Base-by-base conservation (phyloP, 2,797 vertebrate species). In the Phoeniculus purpureus region DNA sequence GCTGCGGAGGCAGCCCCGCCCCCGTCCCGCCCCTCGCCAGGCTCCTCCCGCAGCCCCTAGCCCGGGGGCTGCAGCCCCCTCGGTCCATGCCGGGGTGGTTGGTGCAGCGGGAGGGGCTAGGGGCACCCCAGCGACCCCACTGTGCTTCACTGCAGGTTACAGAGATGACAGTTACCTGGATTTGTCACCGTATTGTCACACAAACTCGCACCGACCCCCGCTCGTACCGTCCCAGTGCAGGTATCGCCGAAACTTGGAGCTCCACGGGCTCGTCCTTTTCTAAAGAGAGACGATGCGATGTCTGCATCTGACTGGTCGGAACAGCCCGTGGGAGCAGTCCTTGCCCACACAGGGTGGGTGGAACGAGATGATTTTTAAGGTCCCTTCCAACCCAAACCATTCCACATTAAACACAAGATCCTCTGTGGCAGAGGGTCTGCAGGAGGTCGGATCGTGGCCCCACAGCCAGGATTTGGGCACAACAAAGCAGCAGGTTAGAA, bases 231-330 rank as follows among this genome's bases (percentile, higher is more conserved):
- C 27, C 18, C 65, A 2, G 1, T 3, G 55, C 15, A 1, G 0
- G 1, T 3, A 4, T 5, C 5, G 9, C n/a, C 12, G 50, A 16
- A 25, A 54, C 1, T n/a, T 3, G 29, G 5, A 3, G 6, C 37
- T 48, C 18, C 13, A 6, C 4, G 6, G 50, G 16, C 50, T 34
- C 52, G 11, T 15, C 31, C 22, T 47, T 20, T 47, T 12, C 16
- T 51, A 9, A 8, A 40, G 25, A 19, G 37, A 18, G 3, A 1
- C 7, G 2, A 0, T 23, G 26, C 15, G 25, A 14, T 40, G 22
- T 11, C 47, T 5, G 0, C 27, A 4, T 12, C 19, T 3, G 7
- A 19, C 8, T 1, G 31, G 34, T 32, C 66, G 52, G 50, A 31
- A 22, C 10, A 27, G 29, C 58, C 65, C 5, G 0, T 1, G 70